Evolutionary conservation across 2,888 invertebrate species (phyloP).

Genomic region (Drosophila maculinotata): DNA sequence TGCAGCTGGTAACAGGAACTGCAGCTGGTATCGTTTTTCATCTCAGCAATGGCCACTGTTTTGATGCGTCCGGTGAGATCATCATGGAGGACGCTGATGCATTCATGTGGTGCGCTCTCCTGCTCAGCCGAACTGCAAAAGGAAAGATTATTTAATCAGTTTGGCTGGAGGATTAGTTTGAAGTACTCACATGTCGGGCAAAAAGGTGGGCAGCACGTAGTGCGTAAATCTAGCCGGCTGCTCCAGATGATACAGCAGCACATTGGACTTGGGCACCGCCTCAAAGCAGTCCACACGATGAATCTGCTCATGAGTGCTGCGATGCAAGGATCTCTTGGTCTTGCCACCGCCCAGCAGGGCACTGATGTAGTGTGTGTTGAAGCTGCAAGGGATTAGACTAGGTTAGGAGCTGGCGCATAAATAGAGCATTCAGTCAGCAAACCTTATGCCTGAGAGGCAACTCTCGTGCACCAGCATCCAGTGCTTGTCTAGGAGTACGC

Average conservation of each 20-base stretch:
- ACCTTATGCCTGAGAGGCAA: slow-evolving; percentile 85
- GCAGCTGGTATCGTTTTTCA: slow-evolving; percentile 62
- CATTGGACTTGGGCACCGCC: slow-evolving; percentile 87
- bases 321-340: slow-evolving; percentile 86
- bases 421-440: not conserved
- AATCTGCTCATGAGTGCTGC: slow-evolving; percentile 90
- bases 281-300: slow-evolving; percentile 87
- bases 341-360: slow-evolving; percentile 90
- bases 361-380: slow-evolving; percentile 87
- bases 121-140: slow-evolving; percentile 13
- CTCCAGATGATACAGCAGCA: slow-evolving; percentile 88
- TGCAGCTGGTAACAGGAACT: slow-evolving; percentile 77
- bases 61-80: slow-evolving; percentile 86
- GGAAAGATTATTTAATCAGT: accelerated
- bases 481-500: slow-evolving; percentile 88
- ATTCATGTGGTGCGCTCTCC: slow-evolving; percentile 85
- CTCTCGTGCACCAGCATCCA: slow-evolving; percentile 88
- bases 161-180: accelerated
- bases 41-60: slow-evolving; percentile 85
- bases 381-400: slow-evolving; percentile 84
- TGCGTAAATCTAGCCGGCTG: slow-evolving; percentile 87
- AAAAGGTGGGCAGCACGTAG: slow-evolving; percentile 88
- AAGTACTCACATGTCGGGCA: slow-evolving; percentile 86
- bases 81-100: slow-evolving; percentile 88
- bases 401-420: not conserved